These are phyloP conservation scores for Momotus momota DNA, from an alignment of 2,797 vertebrate species.

Conservation along the genomic window DNA sequence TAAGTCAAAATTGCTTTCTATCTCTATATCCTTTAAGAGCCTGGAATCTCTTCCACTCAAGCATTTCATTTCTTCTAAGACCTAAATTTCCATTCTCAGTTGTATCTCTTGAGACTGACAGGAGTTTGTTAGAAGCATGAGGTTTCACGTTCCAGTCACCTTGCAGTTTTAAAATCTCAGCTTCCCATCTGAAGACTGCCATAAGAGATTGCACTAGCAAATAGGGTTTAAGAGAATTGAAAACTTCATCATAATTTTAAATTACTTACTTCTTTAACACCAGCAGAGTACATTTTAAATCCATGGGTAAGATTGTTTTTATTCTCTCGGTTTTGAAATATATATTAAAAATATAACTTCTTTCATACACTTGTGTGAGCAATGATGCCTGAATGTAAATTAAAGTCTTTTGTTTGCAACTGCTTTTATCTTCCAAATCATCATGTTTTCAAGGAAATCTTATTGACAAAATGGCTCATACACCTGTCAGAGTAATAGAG, in stretches of 20 bases:
- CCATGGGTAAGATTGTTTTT: neutral
- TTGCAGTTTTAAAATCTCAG: neutral
- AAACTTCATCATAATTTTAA: neutral
- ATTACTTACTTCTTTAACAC: neutral
- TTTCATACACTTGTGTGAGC: neutral
- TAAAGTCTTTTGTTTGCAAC: neutral
- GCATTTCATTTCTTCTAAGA: neutral
- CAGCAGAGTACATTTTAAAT: neutral
- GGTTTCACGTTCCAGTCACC: neutral
- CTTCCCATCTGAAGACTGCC: neutral
- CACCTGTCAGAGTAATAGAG: neutral
- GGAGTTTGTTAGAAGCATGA: neutral
- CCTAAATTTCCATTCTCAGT: neutral
- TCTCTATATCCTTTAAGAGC: neutral
- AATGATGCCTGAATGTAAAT: neutral
- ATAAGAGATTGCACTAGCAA: neutral
- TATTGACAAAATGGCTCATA: slow-evolving; percentile 6
- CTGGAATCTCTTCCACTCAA: neutral
- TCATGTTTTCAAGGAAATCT: slow-evolving; percentile 25
- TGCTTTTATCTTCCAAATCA: slow-evolving; percentile 30
- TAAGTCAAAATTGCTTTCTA: neutral
- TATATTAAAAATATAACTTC: neutral
- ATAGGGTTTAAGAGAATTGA: neutral
- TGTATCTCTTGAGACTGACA: neutral
- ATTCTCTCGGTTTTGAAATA: neutral